Evolutionary conservation across 2,888 invertebrate genomes (phyloP).

Genomic region (Maniola hyperantus): DNA sequence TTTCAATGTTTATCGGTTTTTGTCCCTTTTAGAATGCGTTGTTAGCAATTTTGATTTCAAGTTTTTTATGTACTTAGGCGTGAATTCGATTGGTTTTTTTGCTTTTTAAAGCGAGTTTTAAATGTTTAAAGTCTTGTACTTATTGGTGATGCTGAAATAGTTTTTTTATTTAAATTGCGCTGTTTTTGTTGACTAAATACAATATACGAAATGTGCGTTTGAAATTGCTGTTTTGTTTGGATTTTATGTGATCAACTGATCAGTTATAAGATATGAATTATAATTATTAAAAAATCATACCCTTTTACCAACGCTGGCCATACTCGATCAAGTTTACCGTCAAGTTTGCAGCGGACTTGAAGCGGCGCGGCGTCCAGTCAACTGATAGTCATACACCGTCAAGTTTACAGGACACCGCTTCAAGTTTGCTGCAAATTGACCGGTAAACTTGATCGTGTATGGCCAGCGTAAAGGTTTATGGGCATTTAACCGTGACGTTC

Average conservation of each 20-base stretch:
- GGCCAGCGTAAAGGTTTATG: too few species aligned
- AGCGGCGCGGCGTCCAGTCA: too few species aligned
- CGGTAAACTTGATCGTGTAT: too few species aligned
- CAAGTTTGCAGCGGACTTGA: too few species aligned
- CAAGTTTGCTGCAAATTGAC: too few species aligned
- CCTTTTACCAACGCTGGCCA: too few species aligned
- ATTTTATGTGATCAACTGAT: slow-evolving; percentile 15
- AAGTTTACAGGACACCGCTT: too few species aligned
- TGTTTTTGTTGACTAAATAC: slow-evolving; percentile 27
- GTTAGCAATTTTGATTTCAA: slow-evolving; percentile 35
- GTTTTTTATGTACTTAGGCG: slow-evolving; percentile 32
- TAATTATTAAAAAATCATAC: background rate
- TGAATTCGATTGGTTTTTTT: slow-evolving; percentile 35
- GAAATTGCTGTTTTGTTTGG: slow-evolving; percentile 26
- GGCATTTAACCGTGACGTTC: too few species aligned
- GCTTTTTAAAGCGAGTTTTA: slow-evolving; percentile 30
- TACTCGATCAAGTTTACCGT: too few species aligned
- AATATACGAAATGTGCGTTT: slow-evolving; percentile 23
- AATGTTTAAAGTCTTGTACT: slow-evolving; percentile 4
- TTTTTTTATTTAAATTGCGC: slow-evolving; percentile 26
- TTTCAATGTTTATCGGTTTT: slow-evolving; percentile 34
- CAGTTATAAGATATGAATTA: background rate
- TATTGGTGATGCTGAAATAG: slow-evolving; percentile 25
- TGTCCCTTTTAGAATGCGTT: slow-evolving; percentile 42
- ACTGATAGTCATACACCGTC: too few species aligned